Evolutionary conservation across 2,113 vertebrate genomes (phyloP).

Genomic region (Python bivittatus): DNA sequence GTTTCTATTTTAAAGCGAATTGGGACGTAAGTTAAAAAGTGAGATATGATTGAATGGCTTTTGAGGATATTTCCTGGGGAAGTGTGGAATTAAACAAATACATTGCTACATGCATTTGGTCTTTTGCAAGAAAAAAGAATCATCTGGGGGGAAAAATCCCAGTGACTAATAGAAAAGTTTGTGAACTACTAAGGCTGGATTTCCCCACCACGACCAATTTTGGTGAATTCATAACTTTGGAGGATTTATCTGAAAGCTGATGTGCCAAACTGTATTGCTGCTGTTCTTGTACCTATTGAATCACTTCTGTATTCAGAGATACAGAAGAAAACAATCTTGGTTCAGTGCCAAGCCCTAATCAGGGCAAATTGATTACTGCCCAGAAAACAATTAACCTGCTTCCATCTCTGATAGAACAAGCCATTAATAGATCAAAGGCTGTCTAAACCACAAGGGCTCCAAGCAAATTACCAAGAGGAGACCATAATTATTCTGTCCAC

Average conservation of each 20-base stretch:
- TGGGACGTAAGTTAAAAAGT: not conserved
- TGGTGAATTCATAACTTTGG: not conserved
- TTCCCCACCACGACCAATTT: not conserved
- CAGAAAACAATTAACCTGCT: constrained; percentile 15
- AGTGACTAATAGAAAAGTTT: not conserved
- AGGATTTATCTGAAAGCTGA: not conserved
- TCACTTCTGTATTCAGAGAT: not conserved
- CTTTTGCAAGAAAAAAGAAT: not conserved
- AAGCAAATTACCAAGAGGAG: not conserved
- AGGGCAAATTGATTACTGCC: not conserved
- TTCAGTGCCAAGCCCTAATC: constrained; percentile 10
- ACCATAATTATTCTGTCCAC: not conserved
- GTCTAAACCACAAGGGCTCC: not conserved
- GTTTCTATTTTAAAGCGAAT: not conserved
- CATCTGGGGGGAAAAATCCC: not conserved
- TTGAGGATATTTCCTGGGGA: not conserved
- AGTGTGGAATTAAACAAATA: not conserved
- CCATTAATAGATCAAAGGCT: constrained; percentile 8
- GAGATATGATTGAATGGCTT: not conserved
- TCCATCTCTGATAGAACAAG: not conserved
- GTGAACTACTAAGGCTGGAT: not conserved
- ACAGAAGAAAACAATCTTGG: not conserved
- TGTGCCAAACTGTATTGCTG: not conserved
- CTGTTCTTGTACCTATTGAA: not conserved
- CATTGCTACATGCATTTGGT: not conserved